Base-by-base conservation (phyloP, 2,888 invertebrate genomes). In the Andrena minutula region DNA sequence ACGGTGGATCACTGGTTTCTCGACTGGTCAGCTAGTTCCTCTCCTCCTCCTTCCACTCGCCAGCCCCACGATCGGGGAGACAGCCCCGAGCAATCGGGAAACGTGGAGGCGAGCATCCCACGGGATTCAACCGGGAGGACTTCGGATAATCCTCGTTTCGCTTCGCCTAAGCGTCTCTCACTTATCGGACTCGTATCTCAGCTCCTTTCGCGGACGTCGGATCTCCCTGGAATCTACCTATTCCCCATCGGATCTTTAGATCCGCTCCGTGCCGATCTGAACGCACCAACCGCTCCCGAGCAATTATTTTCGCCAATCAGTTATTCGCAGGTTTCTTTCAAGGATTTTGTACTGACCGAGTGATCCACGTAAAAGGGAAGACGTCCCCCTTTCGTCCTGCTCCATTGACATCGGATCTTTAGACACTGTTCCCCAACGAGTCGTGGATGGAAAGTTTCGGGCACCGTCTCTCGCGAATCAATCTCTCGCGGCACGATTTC, bases 141-240 rank as follows among this genome's bases (percentile, higher is more conserved):
- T 89, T 74, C 76, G 86, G 89, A 90, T 91, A 91, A 91, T 91
- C 91, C 88, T 83, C 90, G 87, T 90, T 88, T 85, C 87, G 89
- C 86, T 82, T 75, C 88, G 86, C 83, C 85, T 89, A 88, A 90
- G 87, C 90, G 86, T 82, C 88, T 90, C 91, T 91, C 91, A 89
- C 91, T 91, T 91, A 91, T 90, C 91, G 90, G 85, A 83, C 89
- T 89, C 88, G 91, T 91, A 91, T 91, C 90, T 91, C 88, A 83
- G 84, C 87, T 86, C 81, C 87, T 88, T 86, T 26, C 64, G 81
- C 23, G 23, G 56, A 56, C 23, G 56, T 56, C 7, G 4, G 23
- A 10, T 26, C 23, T 56, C 23, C 23, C 26, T 23, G 20, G 23
- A 4, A 4, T 10, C 20, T 23, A 56, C 10, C 53, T 49, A 51